Evolutionary conservation across 1,140 invertebrate species (phyloP), one percentile per base, ranked within the genome.

Genomic region (Ceratina japonica): DNA sequence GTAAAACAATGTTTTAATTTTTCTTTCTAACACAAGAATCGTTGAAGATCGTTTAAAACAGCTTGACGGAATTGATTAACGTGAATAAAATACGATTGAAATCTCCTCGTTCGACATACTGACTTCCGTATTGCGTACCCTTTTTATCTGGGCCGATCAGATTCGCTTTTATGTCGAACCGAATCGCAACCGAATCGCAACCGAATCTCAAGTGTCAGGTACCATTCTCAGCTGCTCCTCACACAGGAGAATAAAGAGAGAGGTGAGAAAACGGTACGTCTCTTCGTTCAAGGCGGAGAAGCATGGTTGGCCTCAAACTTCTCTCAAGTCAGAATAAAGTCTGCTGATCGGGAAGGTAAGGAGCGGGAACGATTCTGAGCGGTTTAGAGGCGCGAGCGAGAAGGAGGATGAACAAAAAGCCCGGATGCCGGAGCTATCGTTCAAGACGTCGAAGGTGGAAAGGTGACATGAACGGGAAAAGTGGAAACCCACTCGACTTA

Each of bases 391-490:
- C 8, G 22, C 63, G 59, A 79, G 54, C 24, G 65, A 62, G 56
- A 75, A 56, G 68, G 61, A 75, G 66, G 71, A 51, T 22, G 78
- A 83, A 72, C 80, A 82, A 80, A 69, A 79, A 80, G 69, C 37
- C 59, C 56, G 54, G 59, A 75, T 65, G 80, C 64, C 58, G 66
- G 58, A 79, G 79, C 75, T 79, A 82, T 85, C 84, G 75, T 82
- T 82, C 80, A 66, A 59, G 61, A 69, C 58, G 72, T 80, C 76
- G 80, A 80, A 86, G 76, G 73, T 80, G 83, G 69, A 80, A 85
- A 85, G 76, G 69, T 82, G 80, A 85, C 69, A 66, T 44, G 80
- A 82, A 86, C 76, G 80, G 68, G 79, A 85, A 80, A 85, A 82
- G 80, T 76, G 69, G 64, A 85, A 85, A 86, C 64, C 80, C 68